Base-by-base conservation (phyloP, 2,888 invertebrate genomes). In the Epistrophe grossulariae region DNA sequence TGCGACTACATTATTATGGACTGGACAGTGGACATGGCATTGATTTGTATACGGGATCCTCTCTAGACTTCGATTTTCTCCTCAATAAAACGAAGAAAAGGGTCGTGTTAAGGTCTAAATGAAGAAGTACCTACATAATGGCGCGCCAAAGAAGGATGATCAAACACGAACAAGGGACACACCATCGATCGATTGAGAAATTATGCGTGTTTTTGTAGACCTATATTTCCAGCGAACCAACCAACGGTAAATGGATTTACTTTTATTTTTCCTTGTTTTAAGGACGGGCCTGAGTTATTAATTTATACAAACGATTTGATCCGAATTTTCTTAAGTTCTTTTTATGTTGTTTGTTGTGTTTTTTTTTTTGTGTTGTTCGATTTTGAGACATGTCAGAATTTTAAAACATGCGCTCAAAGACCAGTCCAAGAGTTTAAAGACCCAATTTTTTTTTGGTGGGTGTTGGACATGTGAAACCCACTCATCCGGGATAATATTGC, bases 51-150 rank as follows among this genome's bases (percentile, higher is more conserved):
- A 68, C 68, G 64, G 43, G 55, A 55, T 73, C 60, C 59, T 52
- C 55, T 52, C 59, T 28, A 13, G 40, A 9, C 35, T 57, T 70
- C 38, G 35, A 45, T 43, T 64, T 77, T 48, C 15, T 19, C 48
- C 43, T 50, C 35, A 38, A 77, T 59, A 57, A 77, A 81, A 76
- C 70, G 17, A 64, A 64, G 64, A 74, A 73, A 84, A 79, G 70
- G 79, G 79, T 48, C 84, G 43, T 79, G 84, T 83, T 79, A 84
- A 79, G 74, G 74, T 74, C 74, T 70, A 74, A 79, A 84, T 79
- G 83, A 83, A 83, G 83, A 73, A 83, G 73, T 79, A 68, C 68
- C 52, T 28, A 52, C 68, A 68, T 68, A 83, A 83, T 68, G 43
- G 66, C 50, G 48, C 60, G 40, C 52, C 62, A 35, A 40, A 57